A percentile compares a stretch with the other conserved stretches of the same genome.
These are phyloP conservation scores for Drosophila arawakana DNA, from an alignment of 1,140 invertebrate species.

Conservation along the genomic window DNA sequence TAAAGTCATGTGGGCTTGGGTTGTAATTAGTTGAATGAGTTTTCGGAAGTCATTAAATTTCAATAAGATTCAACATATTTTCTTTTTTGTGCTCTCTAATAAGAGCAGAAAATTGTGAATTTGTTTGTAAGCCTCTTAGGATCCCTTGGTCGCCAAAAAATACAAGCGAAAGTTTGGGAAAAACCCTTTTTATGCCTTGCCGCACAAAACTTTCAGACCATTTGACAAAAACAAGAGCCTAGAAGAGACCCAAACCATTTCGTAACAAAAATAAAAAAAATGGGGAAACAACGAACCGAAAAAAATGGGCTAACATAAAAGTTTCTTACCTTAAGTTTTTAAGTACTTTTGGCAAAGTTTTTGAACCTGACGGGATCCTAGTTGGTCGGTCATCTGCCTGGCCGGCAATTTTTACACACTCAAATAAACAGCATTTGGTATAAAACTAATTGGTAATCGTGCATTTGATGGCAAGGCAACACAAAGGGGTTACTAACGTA, in stretches of 20 bases:
- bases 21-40: conserved; percentile 29
- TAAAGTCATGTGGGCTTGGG: no score
- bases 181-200: conserved; percentile 41
- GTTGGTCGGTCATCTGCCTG: conserved; percentile 26
- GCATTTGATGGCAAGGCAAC: conserved; percentile 23
- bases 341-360: conserved; percentile 70
- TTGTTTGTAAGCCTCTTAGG: conserved; percentile 46
- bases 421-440: conserved; percentile 64
- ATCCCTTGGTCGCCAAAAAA: neutral
- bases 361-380: conserved; percentile 28
- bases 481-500: neutral
- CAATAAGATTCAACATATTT: conserved; percentile 22
- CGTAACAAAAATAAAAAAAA: conserved; percentile 16
- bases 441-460: conserved; percentile 80
- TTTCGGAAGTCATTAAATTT: conserved; percentile 34
- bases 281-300: neutral
- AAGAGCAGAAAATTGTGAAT: conserved; percentile 27
- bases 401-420: conserved; percentile 34
- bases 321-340: conserved; percentile 71
- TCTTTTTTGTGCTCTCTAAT: conserved; percentile 12
- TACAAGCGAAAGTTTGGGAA: conserved; percentile 17
- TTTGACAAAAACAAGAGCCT: conserved; percentile 37
- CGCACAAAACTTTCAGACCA: conserved; percentile 47
- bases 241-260: neutral
- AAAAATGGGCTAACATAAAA: conserved; percentile 43